phyloP scores from a whole-genome alignment of 1,140 invertebrate species.

The Caenorhabditis remanei region DNA sequence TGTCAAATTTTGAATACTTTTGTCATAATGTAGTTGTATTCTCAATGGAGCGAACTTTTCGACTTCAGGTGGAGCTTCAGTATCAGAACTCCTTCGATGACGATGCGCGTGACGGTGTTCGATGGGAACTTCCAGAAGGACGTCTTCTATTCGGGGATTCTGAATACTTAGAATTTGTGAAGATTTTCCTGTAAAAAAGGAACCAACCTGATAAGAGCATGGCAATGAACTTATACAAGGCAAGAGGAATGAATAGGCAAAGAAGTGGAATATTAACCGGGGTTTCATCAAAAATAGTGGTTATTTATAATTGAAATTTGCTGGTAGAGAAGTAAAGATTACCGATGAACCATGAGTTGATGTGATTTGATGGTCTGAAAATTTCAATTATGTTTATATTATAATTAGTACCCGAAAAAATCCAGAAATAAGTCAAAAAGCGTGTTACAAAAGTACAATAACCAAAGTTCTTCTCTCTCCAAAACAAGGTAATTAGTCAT shows the following conservation, averaged over 20 bases:
- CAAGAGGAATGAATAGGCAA: constrained; percentile 7
- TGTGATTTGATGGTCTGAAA: neutral
- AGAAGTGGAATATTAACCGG: constrained; percentile 5
- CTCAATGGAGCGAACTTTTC: constrained; percentile 64
- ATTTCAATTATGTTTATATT: no score
- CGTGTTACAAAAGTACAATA: neutral
- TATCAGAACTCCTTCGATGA: constrained; percentile 44
- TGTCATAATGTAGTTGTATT: constrained; percentile 67
- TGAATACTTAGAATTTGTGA: constrained; percentile 43
- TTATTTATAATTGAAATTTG: no score
- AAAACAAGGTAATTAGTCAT: constrained; percentile 46
- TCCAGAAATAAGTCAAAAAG: neutral
- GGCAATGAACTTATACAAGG: constrained; percentile 43
- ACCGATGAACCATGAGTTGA: neutral
- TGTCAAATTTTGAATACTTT: constrained; percentile 61
- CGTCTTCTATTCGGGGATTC: constrained; percentile 66
- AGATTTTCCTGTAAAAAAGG: neutral
- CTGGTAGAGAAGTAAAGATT: no score
- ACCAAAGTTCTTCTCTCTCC: neutral
- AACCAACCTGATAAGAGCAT: constrained; percentile 67
- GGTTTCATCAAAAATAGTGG: constrained; percentile 2
- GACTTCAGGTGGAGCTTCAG: neutral
- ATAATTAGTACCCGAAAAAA: no score
- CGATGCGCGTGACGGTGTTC: constrained; percentile 20
- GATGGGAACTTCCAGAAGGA: constrained; percentile 66